Conservation (phyloP, 1,140 invertebrate genomes). For the Hydropsyche tenuis region DNA sequence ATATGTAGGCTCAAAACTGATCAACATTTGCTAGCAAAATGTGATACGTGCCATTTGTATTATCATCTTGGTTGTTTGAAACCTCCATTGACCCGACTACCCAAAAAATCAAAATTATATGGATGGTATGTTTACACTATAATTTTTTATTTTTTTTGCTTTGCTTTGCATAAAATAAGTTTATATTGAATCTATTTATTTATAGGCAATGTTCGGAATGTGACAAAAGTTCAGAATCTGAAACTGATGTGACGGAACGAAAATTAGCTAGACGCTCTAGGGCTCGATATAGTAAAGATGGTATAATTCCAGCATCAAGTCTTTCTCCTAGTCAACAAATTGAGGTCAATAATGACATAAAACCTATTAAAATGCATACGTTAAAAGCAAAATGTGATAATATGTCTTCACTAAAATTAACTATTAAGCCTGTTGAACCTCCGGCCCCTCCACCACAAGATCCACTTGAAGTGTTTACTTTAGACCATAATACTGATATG, state of each 20-base stretch:
- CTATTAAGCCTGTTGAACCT: slow-evolving; percentile 65
- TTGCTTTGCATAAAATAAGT: slow-evolving; percentile 29
- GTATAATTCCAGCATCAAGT: slow-evolving; percentile 56
- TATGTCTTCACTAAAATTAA: slow-evolving; percentile 64
- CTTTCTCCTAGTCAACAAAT: slow-evolving; percentile 54
- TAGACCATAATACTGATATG: slow-evolving; percentile 35
- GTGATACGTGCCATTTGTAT: slow-evolving; percentile 90
- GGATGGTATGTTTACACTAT: slow-evolving; percentile 74
- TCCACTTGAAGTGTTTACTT: slow-evolving; percentile 34
- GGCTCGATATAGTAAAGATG: slow-evolving; percentile 76
- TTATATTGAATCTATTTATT: slow-evolving; percentile 45
- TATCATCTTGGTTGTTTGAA: slow-evolving; percentile 94
- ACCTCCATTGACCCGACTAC: slow-evolving; percentile 89
- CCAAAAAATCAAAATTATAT: slow-evolving; percentile 92
- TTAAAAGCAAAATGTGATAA: slow-evolving; percentile 52
- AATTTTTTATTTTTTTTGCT: slow-evolving; percentile 28
- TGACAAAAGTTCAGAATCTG: slow-evolving; percentile 82
- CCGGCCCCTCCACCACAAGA: slow-evolving; percentile 36
- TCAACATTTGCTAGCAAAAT: slow-evolving; percentile 89
- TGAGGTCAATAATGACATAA: slow-evolving; percentile 47
- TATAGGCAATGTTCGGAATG: slow-evolving; percentile 87
- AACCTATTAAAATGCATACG: slow-evolving; percentile 46
- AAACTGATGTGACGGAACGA: slow-evolving; percentile 74
- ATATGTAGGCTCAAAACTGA: slow-evolving; percentile 83
- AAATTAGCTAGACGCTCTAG: slow-evolving; percentile 79